Evolutionary conservation across 1,140 invertebrate genomes (phyloP), one percentile per base, ranked within the genome.

Genomic region (Drosophila mauritiana): DNA sequence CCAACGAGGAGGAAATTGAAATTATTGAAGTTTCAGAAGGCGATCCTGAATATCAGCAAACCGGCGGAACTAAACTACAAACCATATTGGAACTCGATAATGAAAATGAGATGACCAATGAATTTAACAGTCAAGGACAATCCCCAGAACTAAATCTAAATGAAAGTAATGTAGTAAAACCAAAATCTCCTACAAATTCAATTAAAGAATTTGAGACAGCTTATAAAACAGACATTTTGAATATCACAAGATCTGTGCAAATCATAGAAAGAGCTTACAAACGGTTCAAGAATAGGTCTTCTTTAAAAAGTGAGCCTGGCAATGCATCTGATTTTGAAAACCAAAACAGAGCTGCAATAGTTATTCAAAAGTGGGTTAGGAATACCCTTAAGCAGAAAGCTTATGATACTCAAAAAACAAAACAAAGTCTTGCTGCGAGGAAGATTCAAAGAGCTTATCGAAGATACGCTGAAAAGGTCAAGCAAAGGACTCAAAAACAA

Each of bases 51-150:
- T 84, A 69, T 27, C 57, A 61, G 17, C 75, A 82, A 17, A 43
- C 46, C 11, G 61, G 64, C 11, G 46, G 20, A 4, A 34, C 62
- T 1, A 89, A 83, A 27, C 39, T 88, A 20, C 83, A 88, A 58
- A 88, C 83, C 15, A 88, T 88, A 13, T 55, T 70, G n/a, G 83
- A 88, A 27, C 59, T 77, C 0, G 49, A 52, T 36, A 88, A 89
- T 59, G 83, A 88, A 70, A 73, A 49, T 56, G 83, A 85, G 31
- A 46, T 46, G 1, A 10, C 12, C 27, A 62, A 13, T 48, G 81
- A 67, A 67, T 6, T 7, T 46, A 3, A 39, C 22, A 52, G 17
- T 40, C 59, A 59, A 27, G 36, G 7, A 4, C 11, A 10, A 11
- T 11, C 5, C 42, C 8, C 49, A 8, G 15, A 49, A 39, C 20